Evolutionary conservation across 2,797 vertebrate genomes (phyloP), one percentile per base, ranked within the genome.

Genomic region (Intellagama lesueurii): DNA sequence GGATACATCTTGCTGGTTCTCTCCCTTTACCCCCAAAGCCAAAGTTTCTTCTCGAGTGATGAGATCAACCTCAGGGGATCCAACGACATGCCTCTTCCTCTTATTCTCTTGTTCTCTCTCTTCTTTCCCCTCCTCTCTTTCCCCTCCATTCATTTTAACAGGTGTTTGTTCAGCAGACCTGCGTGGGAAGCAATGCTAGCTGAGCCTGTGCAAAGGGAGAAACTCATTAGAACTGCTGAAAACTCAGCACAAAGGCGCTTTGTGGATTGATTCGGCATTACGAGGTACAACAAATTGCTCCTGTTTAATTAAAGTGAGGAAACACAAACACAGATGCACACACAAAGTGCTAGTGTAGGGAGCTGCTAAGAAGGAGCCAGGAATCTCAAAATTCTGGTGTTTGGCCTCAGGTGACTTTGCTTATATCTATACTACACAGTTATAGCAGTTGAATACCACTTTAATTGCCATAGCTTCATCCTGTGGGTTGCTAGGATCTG

Each of bases 101-200:
- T n/a, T 14, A 19, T 8, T 16, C 7, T 30, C 16, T 49, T 24
- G 5, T 2, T 52, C 47, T 52, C n/a, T 84, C 68, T 49, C 47
- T 35, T 1, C 44, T 44, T 47, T 12, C 28, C 11, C 56, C 68
- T 9, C 26, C 1, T 9, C n/a, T 52, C 30, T 30, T n/a, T 73
- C 95, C 89, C 79, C 89, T 92, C 95, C 81, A 89, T 93, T 92
- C 86, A 81, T 90, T 88, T 32, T 77, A 90, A 89, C 96, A 97
- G 96, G 96, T 95, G 88, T 93, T 92, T 90, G 19, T 94, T 95
- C 95, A 96, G 94, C 95, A 95, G 95, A 87, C 93, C 72, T 12
- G 95, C 92, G 94, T 95, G 96, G 91, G 96, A 96, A 97, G 97
- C 97, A 95, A 97, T 97, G 97, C 94, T 96, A 5, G 49, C 96